Evolutionary conservation across 2,888 invertebrate genomes (phyloP).

Genomic region (Tetramorium bicarinatum): DNA sequence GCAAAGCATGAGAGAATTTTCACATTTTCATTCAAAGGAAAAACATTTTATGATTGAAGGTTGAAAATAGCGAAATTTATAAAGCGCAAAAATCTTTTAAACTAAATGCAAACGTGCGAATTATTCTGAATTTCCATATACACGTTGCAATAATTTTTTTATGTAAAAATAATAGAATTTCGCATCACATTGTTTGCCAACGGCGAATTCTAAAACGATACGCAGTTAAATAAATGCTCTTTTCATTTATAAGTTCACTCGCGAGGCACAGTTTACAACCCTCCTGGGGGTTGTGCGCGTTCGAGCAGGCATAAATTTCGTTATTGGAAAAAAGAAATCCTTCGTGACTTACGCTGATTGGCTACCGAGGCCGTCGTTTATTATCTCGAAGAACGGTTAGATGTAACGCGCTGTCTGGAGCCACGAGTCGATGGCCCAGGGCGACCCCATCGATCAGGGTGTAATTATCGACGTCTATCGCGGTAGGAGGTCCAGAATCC

Average conservation of each 20-base stretch:
- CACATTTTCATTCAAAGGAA: neutral
- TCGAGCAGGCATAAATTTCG: conserved; percentile 63
- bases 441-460: conserved; percentile 79
- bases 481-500: conserved; percentile 74
- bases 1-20: no score
- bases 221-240: neutral
- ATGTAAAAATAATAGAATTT: conserved; percentile 11
- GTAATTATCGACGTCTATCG: conserved; percentile 76
- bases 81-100: neutral
- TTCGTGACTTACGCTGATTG: conserved; percentile 62
- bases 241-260: conserved; percentile 26
- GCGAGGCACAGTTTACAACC: conserved; percentile 55
- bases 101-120: neutral
- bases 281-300: conserved; percentile 56
- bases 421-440: conserved; percentile 70
- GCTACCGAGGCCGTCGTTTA: conserved; percentile 64
- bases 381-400: conserved; percentile 55
- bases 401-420: conserved; percentile 37
- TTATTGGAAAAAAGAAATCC: conserved; percentile 50
- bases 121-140: no score
- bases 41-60: neutral
- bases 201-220: neutral
- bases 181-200: neutral
- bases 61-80: neutral
- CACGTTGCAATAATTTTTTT: neutral